These are phyloP conservation scores for Menidia beryllina DNA, from an alignment of 2,113 vertebrate genomes.

Conservation along the genomic window DNA sequence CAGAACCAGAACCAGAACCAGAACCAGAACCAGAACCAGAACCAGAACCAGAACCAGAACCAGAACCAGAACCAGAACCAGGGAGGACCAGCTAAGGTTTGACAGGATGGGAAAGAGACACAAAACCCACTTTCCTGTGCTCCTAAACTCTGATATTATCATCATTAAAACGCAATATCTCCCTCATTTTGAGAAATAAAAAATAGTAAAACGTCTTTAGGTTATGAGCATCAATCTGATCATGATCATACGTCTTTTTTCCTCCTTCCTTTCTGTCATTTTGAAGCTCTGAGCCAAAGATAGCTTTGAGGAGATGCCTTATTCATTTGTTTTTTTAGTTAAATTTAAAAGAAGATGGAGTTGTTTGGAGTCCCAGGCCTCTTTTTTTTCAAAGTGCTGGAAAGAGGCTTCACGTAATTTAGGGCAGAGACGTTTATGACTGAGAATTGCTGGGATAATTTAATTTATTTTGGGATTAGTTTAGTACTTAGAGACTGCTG, in stretches of 20 bases:
- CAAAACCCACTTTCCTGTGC: too few relatives aligned
- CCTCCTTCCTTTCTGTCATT: not conserved
- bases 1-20: too few relatives aligned
- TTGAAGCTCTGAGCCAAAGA: slow-evolving; percentile 36
- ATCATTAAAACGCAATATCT: not conserved
- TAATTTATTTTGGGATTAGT: slow-evolving; percentile 17
- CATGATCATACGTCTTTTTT: slow-evolving; percentile 1
- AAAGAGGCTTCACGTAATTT: slow-evolving; percentile 46
- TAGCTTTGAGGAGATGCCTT: slow-evolving; percentile 53
- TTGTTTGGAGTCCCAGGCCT: slow-evolving; percentile 38
- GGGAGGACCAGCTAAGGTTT: too few relatives aligned
- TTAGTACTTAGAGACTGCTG: not conserved
- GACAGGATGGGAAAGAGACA: too few relatives aligned
- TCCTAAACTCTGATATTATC: too few relatives aligned
- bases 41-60: too few relatives aligned
- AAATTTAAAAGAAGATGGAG: slow-evolving; percentile 40
- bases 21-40: too few relatives aligned
- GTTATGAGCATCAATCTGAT: too few relatives aligned
- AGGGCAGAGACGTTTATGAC: slow-evolving; percentile 16
- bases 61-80: too few relatives aligned
- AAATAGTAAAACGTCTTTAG: not conserved
- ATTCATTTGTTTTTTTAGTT: slow-evolving; percentile 58
- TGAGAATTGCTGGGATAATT: slow-evolving; percentile 40
- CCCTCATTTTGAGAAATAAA: not conserved
- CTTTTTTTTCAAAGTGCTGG: slow-evolving; percentile 24